These are phyloP conservation scores for Brachyalestes nurse DNA, from an alignment of 2,797 vertebrate genomes.

Conservation along the genomic window DNA sequence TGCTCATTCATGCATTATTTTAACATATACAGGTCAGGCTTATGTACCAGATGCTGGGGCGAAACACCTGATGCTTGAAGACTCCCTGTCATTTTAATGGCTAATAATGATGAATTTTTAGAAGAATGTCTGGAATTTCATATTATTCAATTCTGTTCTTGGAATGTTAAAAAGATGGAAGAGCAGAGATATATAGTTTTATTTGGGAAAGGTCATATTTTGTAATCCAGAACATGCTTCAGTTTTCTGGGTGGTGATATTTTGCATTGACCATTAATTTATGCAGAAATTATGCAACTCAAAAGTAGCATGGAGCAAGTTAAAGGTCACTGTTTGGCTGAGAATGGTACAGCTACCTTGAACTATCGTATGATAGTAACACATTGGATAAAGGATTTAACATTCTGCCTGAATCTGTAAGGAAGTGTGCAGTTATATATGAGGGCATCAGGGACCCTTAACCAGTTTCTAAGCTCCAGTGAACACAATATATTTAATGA, in stretches of 20 bases:
- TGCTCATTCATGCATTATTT: too few relatives aligned
- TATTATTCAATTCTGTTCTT: background rate
- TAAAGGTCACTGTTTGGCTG: slow-evolving; percentile 29
- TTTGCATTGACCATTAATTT: slow-evolving; percentile 31
- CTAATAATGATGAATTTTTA: background rate
- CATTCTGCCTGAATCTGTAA: background rate
- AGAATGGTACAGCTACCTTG: background rate
- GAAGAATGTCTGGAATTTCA: background rate
- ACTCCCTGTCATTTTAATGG: too few relatives aligned
- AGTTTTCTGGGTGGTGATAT: background rate
- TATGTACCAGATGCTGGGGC: background rate
- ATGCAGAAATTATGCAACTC: slow-evolving; percentile 4
- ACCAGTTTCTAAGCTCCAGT: slow-evolving; percentile 1
- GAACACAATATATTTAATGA: background rate
- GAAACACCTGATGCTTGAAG: background rate
- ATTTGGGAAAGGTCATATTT: slow-evolving; percentile 26
- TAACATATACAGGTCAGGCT: background rate
- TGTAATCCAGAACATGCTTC: background rate
- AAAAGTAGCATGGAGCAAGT: background rate
- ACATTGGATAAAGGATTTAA: background rate
- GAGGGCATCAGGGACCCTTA: background rate
- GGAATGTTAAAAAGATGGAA: background rate
- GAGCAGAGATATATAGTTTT: background rate
- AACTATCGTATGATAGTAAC: background rate
- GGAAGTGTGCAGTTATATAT: background rate